Evolutionary conservation across 2,113 vertebrate species (phyloP), one percentile per base, ranked within the genome.

Genomic region (Gavia stellata): DNA sequence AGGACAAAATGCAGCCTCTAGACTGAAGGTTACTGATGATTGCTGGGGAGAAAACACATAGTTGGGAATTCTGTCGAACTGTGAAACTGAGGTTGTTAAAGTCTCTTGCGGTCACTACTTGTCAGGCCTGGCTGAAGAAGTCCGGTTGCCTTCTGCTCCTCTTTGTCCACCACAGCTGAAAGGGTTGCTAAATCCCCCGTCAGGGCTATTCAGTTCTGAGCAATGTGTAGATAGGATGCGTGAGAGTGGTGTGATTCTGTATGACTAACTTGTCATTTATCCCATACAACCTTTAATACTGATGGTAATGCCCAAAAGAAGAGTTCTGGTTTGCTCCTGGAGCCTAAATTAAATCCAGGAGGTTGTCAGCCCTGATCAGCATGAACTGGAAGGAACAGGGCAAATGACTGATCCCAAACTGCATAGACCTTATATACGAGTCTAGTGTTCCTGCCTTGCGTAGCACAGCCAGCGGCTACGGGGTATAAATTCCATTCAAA

Each of bases 151-250:
- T 79, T 78, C 33, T 63, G 72, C 45, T 56, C 36, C 62, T 53
- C 38, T 24, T 14, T 15, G 18, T 38, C 21, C 45, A n/a, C 29
- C 36, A 11, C 34, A 66, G 61, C 62, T 86, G 62, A 67, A 5
- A 12, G 28, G 38, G n/a, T 26, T 77, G n/a, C 12, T 42, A 21
- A 25, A 16, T n/a, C 1, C 15, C n/a, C 24, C 2, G 0, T 6
- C 42, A 52, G 26, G 31, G 28, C 52, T 14, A 7, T 8, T 40
- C 10, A 24, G 65, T 68, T 19, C 72, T 20, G 66, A 50, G 56
- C 34, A 29, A 1, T 0, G 1, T 28, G 24, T 20, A 53, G 59
- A 20, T 15, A 65, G 42, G 70, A 58, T 38, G 47, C 47, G 20
- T 7, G 40, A 67, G 14, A 17, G 17, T 10, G 47, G 8, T n/a